Evolutionary conservation across 2,888 invertebrate species (phyloP).

Genomic region (Coleophora flavipennella): DNA sequence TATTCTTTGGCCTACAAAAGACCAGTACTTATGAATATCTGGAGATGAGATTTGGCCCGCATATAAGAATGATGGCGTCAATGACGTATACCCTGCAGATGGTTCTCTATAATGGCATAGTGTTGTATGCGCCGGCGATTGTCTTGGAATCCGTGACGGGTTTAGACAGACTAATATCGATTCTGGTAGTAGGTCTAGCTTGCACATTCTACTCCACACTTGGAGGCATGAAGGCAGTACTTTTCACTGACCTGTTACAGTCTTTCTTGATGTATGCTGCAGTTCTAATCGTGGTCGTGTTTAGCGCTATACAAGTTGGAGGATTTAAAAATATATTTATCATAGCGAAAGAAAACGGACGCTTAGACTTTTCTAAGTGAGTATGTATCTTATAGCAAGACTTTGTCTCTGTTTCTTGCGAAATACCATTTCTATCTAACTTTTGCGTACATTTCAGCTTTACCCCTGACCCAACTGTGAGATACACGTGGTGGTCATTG

Average conservation of each 20-base stretch:
- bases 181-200: conserved; percentile 81
- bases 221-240: conserved; percentile 93
- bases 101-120: conserved; percentile 92
- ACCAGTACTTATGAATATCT: conserved; percentile 96
- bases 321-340: conserved; percentile 80
- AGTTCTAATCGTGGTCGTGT: conserved; percentile 83
- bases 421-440: too few relatives aligned
- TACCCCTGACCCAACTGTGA: conserved; percentile 83
- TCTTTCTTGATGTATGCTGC: conserved; percentile 89
- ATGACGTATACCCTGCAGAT: conserved; percentile 90
- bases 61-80: conserved; percentile 83
- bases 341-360: conserved; percentile 77
- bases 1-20: conserved; percentile 86
- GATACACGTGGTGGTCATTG: conserved; percentile 89
- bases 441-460: conserved; percentile 65
- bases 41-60: conserved; percentile 86
- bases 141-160: conserved; percentile 90
- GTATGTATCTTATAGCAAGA: conserved; percentile 22
- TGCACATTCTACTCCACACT: conserved; percentile 91
- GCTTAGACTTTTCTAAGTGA: conserved; percentile 81
- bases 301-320: conserved; percentile 79
- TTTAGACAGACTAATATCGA: conserved; percentile 79
- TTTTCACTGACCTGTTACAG: conserved; percentile 90
- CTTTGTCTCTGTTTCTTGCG: too few relatives aligned
- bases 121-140: conserved; percentile 93